Percentiles rank a stretch among this genome's conserved stretches.
Conservation (phyloP, 2,888 invertebrate species). For the Melieria omissa region DNA sequence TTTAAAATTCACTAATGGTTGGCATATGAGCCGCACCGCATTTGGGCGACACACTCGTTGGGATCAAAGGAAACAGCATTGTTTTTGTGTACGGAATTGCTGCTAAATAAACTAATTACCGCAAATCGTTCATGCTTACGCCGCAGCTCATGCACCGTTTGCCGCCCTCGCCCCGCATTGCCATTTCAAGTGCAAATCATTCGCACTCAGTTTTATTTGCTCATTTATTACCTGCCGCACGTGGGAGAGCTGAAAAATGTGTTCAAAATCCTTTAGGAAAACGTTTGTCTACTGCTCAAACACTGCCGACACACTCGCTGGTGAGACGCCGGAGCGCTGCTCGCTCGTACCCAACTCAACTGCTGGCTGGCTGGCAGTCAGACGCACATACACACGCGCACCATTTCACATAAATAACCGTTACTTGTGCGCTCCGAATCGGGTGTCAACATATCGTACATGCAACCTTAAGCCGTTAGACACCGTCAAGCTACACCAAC, state of each 20-base stretch:
- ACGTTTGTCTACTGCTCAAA: conserved; percentile 16
- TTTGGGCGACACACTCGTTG: too few relatives aligned
- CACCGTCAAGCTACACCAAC: background rate
- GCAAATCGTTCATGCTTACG: too few relatives aligned
- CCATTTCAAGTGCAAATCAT: background rate
- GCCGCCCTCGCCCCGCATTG: too few relatives aligned
- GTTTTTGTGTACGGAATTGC: too few relatives aligned
- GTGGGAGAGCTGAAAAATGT: conserved; percentile 20
- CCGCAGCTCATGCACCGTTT: too few relatives aligned
- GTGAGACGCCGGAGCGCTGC: background rate
- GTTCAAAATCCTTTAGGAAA: conserved; percentile 27
- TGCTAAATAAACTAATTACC: too few relatives aligned
- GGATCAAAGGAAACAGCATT: too few relatives aligned
- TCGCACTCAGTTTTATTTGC: conserved; percentile 21
- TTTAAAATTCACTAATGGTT: too few relatives aligned
- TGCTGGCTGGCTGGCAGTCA: background rate
- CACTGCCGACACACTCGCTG: background rate
- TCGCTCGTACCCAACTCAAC: background rate
- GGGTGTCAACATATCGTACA: conserved; percentile 28
- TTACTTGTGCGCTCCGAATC: conserved; percentile 30
- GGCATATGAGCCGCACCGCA: too few relatives aligned
- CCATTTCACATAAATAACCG: conserved; percentile 28
- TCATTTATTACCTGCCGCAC: conserved; percentile 22
- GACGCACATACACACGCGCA: background rate
- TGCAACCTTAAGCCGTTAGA: background rate